These are phyloP conservation scores for Leptodirus hochenwartii DNA, from an alignment of 2,888 invertebrate species.

Conservation along the genomic window DNA sequence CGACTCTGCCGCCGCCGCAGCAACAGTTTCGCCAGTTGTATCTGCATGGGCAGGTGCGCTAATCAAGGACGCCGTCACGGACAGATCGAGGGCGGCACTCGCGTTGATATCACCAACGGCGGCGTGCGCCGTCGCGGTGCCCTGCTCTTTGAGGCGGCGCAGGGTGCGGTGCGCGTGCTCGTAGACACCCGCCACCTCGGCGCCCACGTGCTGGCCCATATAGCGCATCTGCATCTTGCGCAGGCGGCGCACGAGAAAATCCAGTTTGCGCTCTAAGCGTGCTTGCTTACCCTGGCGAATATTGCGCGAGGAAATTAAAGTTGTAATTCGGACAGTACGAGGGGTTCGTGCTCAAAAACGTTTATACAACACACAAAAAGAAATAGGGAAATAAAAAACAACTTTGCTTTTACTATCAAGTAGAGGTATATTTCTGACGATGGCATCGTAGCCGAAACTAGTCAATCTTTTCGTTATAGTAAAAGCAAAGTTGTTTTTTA, in stretches of 20 bases:
- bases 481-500: no score
- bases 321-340: no score
- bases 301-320: no score
- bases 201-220: slow-evolving; percentile 59
- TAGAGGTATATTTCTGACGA: no score
- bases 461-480: no score
- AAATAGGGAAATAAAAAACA: no score
- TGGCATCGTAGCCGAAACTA: no score
- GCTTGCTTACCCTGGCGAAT: slow-evolving; percentile 38
- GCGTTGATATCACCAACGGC: slow-evolving; percentile 1
- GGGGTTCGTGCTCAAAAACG: no score
- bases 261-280: slow-evolving; percentile 48
- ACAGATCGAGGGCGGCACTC: not conserved
- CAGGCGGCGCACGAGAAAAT: slow-evolving; percentile 52
- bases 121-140: slow-evolving; percentile 2
- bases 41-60: not conserved
- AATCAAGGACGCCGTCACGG: not conserved
- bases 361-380: no score
- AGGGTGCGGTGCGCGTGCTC: slow-evolving; percentile 46
- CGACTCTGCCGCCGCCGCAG: slow-evolving; percentile 3
- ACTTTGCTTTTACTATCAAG: no score
- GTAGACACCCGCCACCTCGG: slow-evolving; percentile 60
- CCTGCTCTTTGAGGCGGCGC: not conserved
- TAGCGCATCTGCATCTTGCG: slow-evolving; percentile 57
- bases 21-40: not conserved